Base-by-base conservation (phyloP, 2,888 invertebrate species). In the Brachynemurus nebulosus region DNA sequence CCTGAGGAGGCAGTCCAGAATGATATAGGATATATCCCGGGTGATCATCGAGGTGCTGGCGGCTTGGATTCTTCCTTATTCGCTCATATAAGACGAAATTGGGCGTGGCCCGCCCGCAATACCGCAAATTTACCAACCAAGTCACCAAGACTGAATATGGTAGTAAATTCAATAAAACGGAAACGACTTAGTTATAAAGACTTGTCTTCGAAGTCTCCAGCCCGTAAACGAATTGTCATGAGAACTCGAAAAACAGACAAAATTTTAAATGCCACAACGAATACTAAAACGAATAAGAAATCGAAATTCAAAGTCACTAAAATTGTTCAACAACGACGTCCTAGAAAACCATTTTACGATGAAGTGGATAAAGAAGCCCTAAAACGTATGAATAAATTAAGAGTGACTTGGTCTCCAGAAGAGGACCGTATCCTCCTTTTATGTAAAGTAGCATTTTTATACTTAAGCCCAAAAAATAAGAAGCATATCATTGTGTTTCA, bases 11-110 rank as follows among this genome's bases (percentile, higher is more conserved):
- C 73, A 2, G 19, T 54, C 0, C 54, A 56, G 6, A 56, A 63
- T 34, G 80, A 81, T 52, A 60, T 52, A 4, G 81, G 80, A 0
- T 56, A 62, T 5, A 64, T 82, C 23, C 85, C 85, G 0, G 88
- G 88, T 0, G 84, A 88, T 64, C 66, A 67, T 4, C 63, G 69
- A 44, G 84, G 83, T 2, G 82, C 84, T 1, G 82, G 73, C 11
- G 85, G 86, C 1, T 63, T 83, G 1, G 81, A 85, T 57, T 79
- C 83, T 0, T 67, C 73, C 1, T 64, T 85, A 16, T 85, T 76
- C 64, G 63, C 76, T 1, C 78, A 79, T 54, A 59, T 78, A 3
- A 72, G 72, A 47, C 67, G 76, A 12, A 80, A 78, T 52, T 82
- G 81, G 81, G 69, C n/a, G 7, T 34, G 39, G 39, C 19, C 19